Base-by-base conservation (phyloP, 2,888 invertebrate genomes). In the Trichopria drosophilae region DNA sequence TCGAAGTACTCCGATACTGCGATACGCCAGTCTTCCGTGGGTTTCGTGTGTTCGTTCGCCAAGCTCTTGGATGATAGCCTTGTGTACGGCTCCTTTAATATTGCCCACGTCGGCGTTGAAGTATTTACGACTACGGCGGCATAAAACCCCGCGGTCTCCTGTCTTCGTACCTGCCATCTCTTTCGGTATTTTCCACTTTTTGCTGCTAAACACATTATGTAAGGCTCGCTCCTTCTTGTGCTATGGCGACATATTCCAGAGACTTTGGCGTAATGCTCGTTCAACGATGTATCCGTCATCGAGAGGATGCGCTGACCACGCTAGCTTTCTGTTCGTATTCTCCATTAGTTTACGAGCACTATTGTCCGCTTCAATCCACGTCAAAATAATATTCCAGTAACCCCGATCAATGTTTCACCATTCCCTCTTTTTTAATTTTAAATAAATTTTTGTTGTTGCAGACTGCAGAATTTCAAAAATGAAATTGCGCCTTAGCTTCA, bases 21-120 rank as follows among this genome's bases (percentile, higher is more conserved):
- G n/a, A 53, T 59, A 43, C 36, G 34, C 52, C 35, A 42, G 22
- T 42, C 15, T 22, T 6, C 28, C 2, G 26, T 15, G 6, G 16
- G n/a, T n/a, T n/a, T n/a, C n/a, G 46, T 46, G 9, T 46, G 28
- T 47, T 50, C 41, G 52, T 39, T 57, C 54, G 50, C 60, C 57
- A 59, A 61, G 65, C 57, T 59, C 59, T 53, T 53, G 62, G 64
- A 67, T 65, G 68, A 68, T 66, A 63, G 64, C 57, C 56, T 52
- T 54, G 53, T 56, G 61, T 65, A 66, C 59, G 63, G 66, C 64
- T 63, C 67, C 66, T 69, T 69, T 69, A 69, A 72, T 72, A 71
- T 71, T 71, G 67, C 66, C 59, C 61, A 61, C 63, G 69, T 72
- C 69, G 65, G 59, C 56, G 58, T 55, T 69, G 68, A 71, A 68